Evolutionary conservation across 2,113 vertebrate species (phyloP), one percentile per base, ranked within the genome.

Genomic region (Pterocles burchelli): DNA sequence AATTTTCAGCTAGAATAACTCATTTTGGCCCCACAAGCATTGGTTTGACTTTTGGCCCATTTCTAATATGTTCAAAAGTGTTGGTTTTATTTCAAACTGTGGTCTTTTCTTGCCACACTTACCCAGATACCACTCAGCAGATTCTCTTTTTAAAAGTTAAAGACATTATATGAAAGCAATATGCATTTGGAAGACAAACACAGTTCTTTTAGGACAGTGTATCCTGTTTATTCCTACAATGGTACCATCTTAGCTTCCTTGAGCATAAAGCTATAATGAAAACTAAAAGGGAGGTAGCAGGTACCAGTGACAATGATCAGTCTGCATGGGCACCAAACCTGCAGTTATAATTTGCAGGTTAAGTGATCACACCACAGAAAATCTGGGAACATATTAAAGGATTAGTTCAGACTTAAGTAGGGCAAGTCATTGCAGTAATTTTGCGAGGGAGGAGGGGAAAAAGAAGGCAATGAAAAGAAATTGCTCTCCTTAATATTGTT

Each of bases 371-470:
- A 83, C 29, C 61, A 36, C 45, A 67, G 45, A 86, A 92, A 90
- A 87, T 61, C 52, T 87, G 38, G 21, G 65, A 92, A 63, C 43
- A 86, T 88, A 81, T 81, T 71, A 80, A 80, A 90, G 59, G 58
- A 52, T 94, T 84, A 71, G 31, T 83, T 95, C 67, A 84, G 59
- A 63, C 33, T 84, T 93, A 93, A 95, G 93, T 96, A 86, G 89
- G 90, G 88, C 68, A 94, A 86, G 79, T 83, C 43, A 90, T 79
- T 95, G 85, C 34, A 92, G 45, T 7, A 76, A 46, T 83, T 88
- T 85, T 85, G 45, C 74, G 43, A 25, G 31, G 34, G 36, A 68
- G 49, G 77, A 85, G 17, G 5, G 54, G n/a, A 9, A 77, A 86
- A 91, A 91, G 31, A n/a, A 82, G 51, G 51, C 20, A 92, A 51